Conservation (phyloP, 1,140 invertebrate species). For the Drosophila lini region DNA sequence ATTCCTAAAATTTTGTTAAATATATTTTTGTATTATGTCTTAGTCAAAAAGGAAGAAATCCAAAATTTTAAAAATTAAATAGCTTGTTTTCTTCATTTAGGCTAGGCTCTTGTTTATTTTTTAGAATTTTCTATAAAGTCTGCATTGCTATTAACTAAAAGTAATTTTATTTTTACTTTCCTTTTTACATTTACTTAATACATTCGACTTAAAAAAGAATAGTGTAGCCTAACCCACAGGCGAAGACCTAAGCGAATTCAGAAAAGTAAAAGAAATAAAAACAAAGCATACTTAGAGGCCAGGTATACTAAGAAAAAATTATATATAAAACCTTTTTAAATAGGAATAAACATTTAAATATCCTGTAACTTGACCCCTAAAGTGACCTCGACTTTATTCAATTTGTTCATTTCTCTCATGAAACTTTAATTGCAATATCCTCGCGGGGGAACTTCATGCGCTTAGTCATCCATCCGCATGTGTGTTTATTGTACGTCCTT, state of each 20-base stretch:
- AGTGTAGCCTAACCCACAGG: constrained; percentile 19
- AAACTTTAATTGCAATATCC: constrained; percentile 19
- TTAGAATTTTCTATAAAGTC: too few relatives aligned
- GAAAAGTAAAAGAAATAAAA: background rate
- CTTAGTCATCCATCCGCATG: constrained; percentile 41
- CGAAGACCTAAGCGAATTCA: background rate
- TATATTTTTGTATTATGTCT: too few relatives aligned
- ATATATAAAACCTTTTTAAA: background rate
- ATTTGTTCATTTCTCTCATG: background rate
- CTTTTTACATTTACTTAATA: background rate
- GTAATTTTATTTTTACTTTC: background rate
- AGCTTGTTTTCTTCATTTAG: too few relatives aligned
- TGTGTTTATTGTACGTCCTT: constrained; percentile 16
- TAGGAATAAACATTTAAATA: background rate
- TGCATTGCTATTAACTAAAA: too few relatives aligned
- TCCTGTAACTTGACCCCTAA: background rate
- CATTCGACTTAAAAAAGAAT: background rate
- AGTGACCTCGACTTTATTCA: constrained; percentile 1
- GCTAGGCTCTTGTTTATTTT: too few relatives aligned
- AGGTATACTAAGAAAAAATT: background rate
- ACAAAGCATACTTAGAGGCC: background rate
- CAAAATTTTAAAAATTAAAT: too few relatives aligned
- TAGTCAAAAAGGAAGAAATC: too few relatives aligned
- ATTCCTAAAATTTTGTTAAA: background rate
- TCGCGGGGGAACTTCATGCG: background rate